Base-by-base conservation (phyloP, 2,888 invertebrate genomes). In the Cheilosia pagana region DNA sequence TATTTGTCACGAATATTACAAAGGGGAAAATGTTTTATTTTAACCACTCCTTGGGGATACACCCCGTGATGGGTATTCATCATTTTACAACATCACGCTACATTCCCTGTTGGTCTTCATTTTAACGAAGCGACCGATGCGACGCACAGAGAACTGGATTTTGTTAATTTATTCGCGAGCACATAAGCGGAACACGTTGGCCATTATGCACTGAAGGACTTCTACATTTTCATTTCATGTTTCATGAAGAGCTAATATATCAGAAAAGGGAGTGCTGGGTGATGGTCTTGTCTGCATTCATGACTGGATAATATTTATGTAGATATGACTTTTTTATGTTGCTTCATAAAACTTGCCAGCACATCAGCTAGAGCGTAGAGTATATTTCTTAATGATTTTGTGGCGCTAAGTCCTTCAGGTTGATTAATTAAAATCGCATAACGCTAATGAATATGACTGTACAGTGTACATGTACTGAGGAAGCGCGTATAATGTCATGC, bases 41-140 rank as follows among this genome's bases (percentile, higher is more conserved):
- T 41, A 60, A 68, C 82, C 82, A 83, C 82, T 83, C 82, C 82
- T 70, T 83, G 14, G 82, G 63, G 78, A 83, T 62, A 71, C 82
- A 78, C 78, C 78, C 78, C 67, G 50, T 50, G 50, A 68, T 57
- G 68, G 43, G 43, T 41, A 83, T 78, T 83, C 78, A 78, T 78
- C 78, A 74, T 78, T 83, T 83, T 74, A 68, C 78, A 63, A 78
- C 68, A 78, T 74, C 82, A 83, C 82, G 82, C 82, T 68, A 83
- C 72, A 78, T 83, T 68, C 63, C 62, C 43, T 39, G 52, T 14
- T 62, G 72, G 67, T 67, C 41, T 55, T 53, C 31, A 39, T 62
- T 78, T 72, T 68, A 83, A 74, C 52, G 63, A 67, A 83, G 41
- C 60, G 23, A 55, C 55, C 8, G 28, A 28, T 28, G 28, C 28